These are phyloP conservation scores for Urocolius indicus DNA, from an alignment of 2,113 vertebrate species.

Conservation along the genomic window DNA sequence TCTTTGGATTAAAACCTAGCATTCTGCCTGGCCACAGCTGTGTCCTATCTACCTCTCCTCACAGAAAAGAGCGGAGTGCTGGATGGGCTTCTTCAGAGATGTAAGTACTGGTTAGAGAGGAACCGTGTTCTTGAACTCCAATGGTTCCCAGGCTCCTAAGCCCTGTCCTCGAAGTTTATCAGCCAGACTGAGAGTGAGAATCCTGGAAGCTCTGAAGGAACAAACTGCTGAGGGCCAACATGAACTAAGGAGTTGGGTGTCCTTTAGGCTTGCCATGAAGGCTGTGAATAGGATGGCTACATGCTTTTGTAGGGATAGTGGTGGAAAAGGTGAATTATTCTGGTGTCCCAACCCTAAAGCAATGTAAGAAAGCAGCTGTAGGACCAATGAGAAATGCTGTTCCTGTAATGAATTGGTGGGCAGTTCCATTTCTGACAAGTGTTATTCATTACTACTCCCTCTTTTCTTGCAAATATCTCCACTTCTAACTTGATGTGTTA, in stretches of 20 bases:
- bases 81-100: not conserved
- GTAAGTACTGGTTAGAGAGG: not conserved
- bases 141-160: not conserved
- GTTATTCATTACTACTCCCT: not conserved
- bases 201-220: not conserved
- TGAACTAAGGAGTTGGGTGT: not conserved
- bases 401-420: not conserved
- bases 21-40: not conserved
- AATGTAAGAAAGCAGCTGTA: not conserved
- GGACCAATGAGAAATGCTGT: not conserved
- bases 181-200: not conserved
- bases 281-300: not conserved
- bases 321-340: not conserved
- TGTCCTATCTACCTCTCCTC: not conserved
- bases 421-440: not conserved
- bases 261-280: not conserved
- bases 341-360: not conserved
- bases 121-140: rapidly evolving
- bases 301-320: not conserved
- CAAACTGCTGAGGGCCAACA: not conserved
- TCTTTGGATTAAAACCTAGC: not conserved
- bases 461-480: not conserved
- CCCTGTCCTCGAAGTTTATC: not conserved
- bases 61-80: not conserved
- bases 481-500: not conserved